Evolutionary conservation across 1,140 invertebrate genomes (phyloP).

Genomic region (Hypothenemus hampei): DNA sequence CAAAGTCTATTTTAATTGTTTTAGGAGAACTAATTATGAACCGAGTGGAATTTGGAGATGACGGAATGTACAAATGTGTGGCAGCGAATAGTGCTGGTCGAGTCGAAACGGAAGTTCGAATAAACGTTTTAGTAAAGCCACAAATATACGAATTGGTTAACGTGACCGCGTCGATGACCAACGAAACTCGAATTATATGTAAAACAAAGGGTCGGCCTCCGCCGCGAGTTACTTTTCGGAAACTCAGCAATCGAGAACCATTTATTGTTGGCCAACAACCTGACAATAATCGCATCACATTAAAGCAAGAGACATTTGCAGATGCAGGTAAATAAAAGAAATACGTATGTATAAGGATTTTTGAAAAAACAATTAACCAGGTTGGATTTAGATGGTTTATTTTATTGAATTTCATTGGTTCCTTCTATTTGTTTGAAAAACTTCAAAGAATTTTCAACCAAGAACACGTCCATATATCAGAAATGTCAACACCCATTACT

Average conservation of each 20-base stretch:
- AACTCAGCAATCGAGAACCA: constrained; percentile 51
- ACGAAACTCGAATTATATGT: constrained; percentile 65
- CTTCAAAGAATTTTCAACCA: no score
- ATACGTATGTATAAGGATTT: no score
- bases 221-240: constrained; percentile 70
- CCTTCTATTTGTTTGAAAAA: no score
- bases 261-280: constrained; percentile 57
- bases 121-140: constrained; percentile 72
- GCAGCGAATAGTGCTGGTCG: constrained; percentile 77
- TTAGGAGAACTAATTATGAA: constrained; percentile 63
- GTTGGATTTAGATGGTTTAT: no score
- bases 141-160: constrained; percentile 74
- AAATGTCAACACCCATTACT: no score
- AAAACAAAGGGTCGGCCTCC: constrained; percentile 70
- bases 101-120: constrained; percentile 56
- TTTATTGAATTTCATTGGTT: no score
- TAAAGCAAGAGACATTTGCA: constrained; percentile 25
- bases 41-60: constrained; percentile 70
- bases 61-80: constrained; percentile 74
- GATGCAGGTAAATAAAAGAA: constrained; percentile 27
- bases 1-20: no score
- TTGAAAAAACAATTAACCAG: no score
- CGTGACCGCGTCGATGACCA: constrained; percentile 59
- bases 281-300: constrained; percentile 47
- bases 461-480: no score